These are phyloP conservation scores for Heteromurus nitidus DNA, from an alignment of 2,888 invertebrate genomes.

Conservation along the genomic window DNA sequence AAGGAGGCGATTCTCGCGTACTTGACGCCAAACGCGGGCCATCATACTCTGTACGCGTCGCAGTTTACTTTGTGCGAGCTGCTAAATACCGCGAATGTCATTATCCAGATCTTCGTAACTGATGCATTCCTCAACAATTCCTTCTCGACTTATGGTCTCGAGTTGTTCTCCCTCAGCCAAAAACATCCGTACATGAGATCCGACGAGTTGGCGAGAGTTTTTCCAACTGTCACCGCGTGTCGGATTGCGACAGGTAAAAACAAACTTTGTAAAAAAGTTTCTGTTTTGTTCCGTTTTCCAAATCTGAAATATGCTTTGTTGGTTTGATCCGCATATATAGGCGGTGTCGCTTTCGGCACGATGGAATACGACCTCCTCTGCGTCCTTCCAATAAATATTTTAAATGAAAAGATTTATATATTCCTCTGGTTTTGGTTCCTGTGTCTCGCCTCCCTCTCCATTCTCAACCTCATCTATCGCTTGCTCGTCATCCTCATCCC, in stretches of 20 bases:
- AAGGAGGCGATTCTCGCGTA: conserved; percentile 66
- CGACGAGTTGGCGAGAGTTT: conserved; percentile 63
- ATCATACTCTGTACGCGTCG: conserved; percentile 59
- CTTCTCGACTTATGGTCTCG: conserved; percentile 61
- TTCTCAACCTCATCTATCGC: conserved; percentile 57
- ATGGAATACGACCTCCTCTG: conserved; percentile 68
- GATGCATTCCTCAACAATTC: conserved; percentile 63
- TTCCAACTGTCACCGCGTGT: conserved; percentile 67
- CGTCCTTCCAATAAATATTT: conserved; percentile 67
- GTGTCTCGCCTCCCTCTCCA: conserved; percentile 37
- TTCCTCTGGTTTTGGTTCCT: conserved; percentile 69
- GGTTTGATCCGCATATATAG: neutral
- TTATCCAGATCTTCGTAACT: conserved; percentile 60
- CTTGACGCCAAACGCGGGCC: conserved; percentile 56
- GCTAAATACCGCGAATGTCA: conserved; percentile 56
- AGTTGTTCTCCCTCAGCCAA: conserved; percentile 55
- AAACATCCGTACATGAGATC: conserved; percentile 61
- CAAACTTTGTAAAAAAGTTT: too few relatives aligned
- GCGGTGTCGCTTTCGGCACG: conserved; percentile 62
- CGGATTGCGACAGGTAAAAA: conserved; percentile 62
- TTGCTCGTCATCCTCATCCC: conserved; percentile 58
- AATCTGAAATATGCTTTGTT: neutral
- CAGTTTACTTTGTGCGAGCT: conserved; percentile 62
- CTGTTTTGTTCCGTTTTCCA: neutral
- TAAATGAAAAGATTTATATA: conserved; percentile 66